Conservation (phyloP, 2,113 vertebrate genomes). For the Aptenodytes forsteri region DNA sequence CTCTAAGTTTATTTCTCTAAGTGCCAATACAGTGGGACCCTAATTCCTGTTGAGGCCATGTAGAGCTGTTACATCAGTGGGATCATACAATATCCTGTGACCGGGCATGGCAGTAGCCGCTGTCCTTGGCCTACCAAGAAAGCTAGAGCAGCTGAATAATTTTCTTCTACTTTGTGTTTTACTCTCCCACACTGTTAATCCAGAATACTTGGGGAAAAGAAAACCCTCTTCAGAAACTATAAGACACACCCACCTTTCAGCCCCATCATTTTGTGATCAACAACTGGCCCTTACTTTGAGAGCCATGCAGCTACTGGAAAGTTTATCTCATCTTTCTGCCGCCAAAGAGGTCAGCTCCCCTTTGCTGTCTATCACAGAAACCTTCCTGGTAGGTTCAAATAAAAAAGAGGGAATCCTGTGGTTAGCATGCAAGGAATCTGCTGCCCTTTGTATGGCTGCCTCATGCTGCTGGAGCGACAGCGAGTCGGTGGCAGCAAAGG, state of each 20-base stretch:
- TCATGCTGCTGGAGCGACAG: background rate
- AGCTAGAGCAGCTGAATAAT: background rate
- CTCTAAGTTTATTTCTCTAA: background rate
- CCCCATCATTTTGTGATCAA: background rate
- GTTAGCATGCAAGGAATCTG: background rate
- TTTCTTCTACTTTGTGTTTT: background rate
- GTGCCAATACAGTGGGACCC: background rate
- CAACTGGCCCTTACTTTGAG: background rate
- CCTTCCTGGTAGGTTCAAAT: background rate
- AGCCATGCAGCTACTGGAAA: background rate
- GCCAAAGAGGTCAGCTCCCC: background rate
- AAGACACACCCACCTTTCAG: background rate
- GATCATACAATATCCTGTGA: fast-evolving
- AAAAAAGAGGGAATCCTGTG: background rate
- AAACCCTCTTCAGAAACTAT: background rate
- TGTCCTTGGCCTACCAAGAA: background rate
- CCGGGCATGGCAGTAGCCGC: background rate
- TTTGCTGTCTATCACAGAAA: background rate
- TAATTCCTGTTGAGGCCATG: background rate
- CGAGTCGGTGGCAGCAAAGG: background rate
- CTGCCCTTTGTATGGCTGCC: background rate
- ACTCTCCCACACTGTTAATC: background rate
- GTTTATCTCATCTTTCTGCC: background rate
- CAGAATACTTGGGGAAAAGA: background rate
- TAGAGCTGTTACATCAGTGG: background rate